These are phyloP conservation scores for Nansenia antarctica DNA, from an alignment of 2,113 vertebrate genomes.

Conservation along the genomic window DNA sequence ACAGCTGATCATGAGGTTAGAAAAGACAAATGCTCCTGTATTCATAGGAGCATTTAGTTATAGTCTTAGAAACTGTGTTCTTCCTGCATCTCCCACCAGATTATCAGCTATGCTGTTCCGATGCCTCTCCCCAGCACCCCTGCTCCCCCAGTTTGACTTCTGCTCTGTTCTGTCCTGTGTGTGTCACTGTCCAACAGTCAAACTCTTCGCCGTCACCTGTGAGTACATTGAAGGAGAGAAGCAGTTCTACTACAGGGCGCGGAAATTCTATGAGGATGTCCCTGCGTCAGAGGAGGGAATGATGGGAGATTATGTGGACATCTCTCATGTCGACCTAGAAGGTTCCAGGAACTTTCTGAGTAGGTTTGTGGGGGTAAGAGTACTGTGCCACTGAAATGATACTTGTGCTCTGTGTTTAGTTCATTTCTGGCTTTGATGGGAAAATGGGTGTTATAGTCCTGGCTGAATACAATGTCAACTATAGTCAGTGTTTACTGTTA, in stretches of 20 bases:
- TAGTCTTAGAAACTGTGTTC: background rate
- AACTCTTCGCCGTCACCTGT: constrained; percentile 93
- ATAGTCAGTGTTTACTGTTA: background rate
- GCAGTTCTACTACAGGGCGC: constrained; percentile 94
- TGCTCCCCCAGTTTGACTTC: too few species aligned
- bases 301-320: constrained; percentile 94
- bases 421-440: too few species aligned
- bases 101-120: too few species aligned
- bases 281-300: constrained; percentile 93
- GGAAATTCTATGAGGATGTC: constrained; percentile 90
- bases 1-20: background rate
- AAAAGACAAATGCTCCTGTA: too few species aligned
- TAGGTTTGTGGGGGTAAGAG: constrained; percentile 88
- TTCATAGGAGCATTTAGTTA: background rate
- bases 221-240: constrained; percentile 94
- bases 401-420: too few species aligned
- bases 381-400: background rate
- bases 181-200: constrained; percentile 80
- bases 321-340: constrained; percentile 86
- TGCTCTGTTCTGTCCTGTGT: too few species aligned
- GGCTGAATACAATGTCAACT: too few species aligned
- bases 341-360: constrained; percentile 87
- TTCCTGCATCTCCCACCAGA: too few species aligned
- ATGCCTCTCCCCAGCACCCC: too few species aligned
- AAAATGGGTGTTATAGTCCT: too few species aligned